Evolutionary conservation across 2,888 invertebrate species (phyloP).

Genomic region (Cabera pusaria): DNA sequence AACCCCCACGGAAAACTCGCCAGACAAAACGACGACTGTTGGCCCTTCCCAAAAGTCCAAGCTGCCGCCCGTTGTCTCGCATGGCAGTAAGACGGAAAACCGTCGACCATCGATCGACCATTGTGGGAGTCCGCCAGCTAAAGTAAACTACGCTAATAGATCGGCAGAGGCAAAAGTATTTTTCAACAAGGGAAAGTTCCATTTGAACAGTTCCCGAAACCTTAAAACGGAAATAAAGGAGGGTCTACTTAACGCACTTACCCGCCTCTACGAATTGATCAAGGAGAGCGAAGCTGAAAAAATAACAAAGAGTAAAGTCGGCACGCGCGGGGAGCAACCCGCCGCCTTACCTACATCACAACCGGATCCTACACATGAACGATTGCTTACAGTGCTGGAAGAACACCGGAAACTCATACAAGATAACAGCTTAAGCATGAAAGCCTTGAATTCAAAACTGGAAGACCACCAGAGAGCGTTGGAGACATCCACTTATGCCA

Average conservation of each 20-base stretch:
- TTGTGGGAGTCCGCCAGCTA: too few relatives aligned
- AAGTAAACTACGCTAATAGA: too few relatives aligned
- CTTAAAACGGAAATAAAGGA: neutral
- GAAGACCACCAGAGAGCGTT: neutral
- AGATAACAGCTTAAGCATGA: neutral
- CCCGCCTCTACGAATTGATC: neutral
- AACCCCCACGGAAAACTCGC: too few relatives aligned
- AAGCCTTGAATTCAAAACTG: too few relatives aligned
- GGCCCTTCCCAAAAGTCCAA: too few relatives aligned
- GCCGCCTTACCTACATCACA: neutral
- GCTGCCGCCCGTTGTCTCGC: too few relatives aligned
- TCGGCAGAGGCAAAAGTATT: neutral
- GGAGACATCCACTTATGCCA: neutral
- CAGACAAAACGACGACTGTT: too few relatives aligned
- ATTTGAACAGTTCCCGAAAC: neutral
- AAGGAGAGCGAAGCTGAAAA: neutral
- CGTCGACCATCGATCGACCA: too few relatives aligned
- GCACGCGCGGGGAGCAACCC: too few relatives aligned
- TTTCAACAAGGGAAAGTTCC: neutral
- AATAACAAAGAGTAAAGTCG: too few relatives aligned
- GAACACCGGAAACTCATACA: neutral
- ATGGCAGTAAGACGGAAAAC: too few relatives aligned
- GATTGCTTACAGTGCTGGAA: too few relatives aligned
- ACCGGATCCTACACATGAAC: neutral
- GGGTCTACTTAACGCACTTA: neutral